Percentiles rank a stretch among this genome's conserved stretches.
Conservation (phyloP, 2,888 invertebrate species). For the Monochamus alternatus region DNA sequence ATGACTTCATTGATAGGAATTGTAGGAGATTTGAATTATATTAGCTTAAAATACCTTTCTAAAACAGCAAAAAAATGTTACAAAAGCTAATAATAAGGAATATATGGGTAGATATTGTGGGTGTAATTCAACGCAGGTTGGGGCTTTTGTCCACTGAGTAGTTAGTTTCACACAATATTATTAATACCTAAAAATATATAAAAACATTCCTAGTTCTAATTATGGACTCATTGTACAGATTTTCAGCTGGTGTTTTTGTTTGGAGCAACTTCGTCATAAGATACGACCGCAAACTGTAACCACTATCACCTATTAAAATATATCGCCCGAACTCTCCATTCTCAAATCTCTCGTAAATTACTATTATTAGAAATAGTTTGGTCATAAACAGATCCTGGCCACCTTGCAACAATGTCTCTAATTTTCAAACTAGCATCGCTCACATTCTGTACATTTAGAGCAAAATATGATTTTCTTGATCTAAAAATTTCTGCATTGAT, state of each 20-base stretch:
- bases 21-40: no score
- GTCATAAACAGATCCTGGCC: neutral
- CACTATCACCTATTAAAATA: conserved; percentile 27
- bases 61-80: no score
- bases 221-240: neutral
- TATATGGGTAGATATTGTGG: no score
- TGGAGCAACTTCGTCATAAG: conserved; percentile 11
- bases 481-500: neutral
- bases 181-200: no score
- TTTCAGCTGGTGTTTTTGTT: neutral
- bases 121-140: no score
- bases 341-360: neutral
- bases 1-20: no score
- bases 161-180: no score
- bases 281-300: conserved; percentile 13
- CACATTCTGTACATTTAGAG: neutral
- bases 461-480: conserved; percentile 2
- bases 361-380: neutral
- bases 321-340: neutral
- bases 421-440: neutral
- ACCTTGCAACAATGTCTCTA: neutral
- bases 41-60: no score
- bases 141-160: no score
- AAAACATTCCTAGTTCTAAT: conserved; percentile 19
- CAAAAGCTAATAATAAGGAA: no score